Evolutionary conservation across 2,888 invertebrate species (phyloP).

Genomic region (Phaedon cochleariae): DNA sequence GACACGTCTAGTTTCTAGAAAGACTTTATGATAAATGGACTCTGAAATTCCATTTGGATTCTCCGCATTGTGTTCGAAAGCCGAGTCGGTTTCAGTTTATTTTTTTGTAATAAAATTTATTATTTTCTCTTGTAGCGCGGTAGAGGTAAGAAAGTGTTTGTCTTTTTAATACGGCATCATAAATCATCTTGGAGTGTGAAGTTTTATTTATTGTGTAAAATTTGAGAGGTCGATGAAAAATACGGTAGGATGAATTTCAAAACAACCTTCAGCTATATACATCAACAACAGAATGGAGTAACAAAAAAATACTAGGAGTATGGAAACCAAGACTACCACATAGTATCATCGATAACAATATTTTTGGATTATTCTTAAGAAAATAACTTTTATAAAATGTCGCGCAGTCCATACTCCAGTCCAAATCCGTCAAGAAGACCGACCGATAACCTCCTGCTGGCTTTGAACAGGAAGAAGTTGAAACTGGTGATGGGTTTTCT

Average conservation of each 20-base stretch:
- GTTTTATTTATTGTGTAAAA: conserved; percentile 25
- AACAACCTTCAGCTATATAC: background rate
- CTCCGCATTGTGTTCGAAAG: conserved; percentile 58
- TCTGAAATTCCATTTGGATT: conserved; percentile 60
- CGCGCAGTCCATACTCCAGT: too few relatives aligned
- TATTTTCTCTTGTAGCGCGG: conserved; percentile 31
- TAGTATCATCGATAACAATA: too few relatives aligned
- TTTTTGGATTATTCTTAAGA: too few relatives aligned
- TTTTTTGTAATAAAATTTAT: conserved; percentile 37
- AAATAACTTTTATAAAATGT: too few relatives aligned
- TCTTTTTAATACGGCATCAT: conserved; percentile 30
- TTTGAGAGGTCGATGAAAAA: conserved; percentile 11
- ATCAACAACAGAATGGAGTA: background rate
- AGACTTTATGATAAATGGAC: conserved; percentile 59
- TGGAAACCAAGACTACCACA: too few relatives aligned
- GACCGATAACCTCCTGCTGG: too few relatives aligned
- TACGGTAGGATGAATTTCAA: background rate
- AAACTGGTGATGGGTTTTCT: too few relatives aligned
- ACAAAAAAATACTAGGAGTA: background rate
- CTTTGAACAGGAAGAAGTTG: too few relatives aligned
- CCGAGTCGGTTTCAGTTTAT: conserved; percentile 37
- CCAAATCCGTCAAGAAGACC: too few relatives aligned
- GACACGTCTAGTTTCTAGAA: conserved; percentile 41
- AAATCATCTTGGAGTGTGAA: conserved; percentile 27
- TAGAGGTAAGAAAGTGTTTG: conserved; percentile 32